These are phyloP conservation scores for Hirtodrosophila cameraria DNA, from an alignment of 2,888 invertebrate genomes.

Conservation along the genomic window DNA sequence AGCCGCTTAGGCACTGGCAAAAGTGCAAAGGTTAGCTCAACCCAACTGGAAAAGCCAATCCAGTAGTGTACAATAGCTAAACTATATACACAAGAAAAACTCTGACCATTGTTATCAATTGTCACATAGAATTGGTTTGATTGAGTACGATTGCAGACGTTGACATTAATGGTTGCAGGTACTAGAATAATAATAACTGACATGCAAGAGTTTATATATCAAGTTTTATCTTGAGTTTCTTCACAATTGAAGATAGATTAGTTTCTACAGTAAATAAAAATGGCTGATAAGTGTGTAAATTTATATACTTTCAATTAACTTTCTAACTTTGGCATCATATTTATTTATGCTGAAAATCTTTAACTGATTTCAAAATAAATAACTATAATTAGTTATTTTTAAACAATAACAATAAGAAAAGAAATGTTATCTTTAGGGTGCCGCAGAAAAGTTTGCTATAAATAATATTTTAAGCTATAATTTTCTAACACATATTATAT, in stretches of 20 bases:
- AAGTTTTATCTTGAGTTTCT: background rate
- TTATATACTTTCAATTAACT: no score
- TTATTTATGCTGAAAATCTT: no score
- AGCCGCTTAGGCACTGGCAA: slow-evolving; percentile 50
- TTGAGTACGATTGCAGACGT: slow-evolving; percentile 15
- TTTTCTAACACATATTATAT: no score
- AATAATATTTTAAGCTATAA: no score
- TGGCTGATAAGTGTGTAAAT: background rate
- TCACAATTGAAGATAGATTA: background rate
- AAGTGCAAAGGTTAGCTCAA: slow-evolving; percentile 54
- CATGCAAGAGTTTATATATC: no score
- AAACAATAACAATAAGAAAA: no score
- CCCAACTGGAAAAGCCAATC: slow-evolving; percentile 35
- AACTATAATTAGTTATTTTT: no score
- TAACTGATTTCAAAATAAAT: no score
- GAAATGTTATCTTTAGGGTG: no score
- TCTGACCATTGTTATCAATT: background rate
- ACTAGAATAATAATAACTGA: background rate
- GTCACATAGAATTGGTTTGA: slow-evolving; percentile 17
- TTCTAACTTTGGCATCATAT: no score
- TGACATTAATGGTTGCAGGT: slow-evolving; percentile 25
- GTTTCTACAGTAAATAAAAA: no score
- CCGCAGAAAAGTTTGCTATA: no score
- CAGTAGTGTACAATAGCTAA: slow-evolving; percentile 26
- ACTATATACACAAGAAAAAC: background rate